Evolutionary conservation across 2,797 vertebrate species (phyloP).

Genomic region (Tenualosa ilisha): DNA sequence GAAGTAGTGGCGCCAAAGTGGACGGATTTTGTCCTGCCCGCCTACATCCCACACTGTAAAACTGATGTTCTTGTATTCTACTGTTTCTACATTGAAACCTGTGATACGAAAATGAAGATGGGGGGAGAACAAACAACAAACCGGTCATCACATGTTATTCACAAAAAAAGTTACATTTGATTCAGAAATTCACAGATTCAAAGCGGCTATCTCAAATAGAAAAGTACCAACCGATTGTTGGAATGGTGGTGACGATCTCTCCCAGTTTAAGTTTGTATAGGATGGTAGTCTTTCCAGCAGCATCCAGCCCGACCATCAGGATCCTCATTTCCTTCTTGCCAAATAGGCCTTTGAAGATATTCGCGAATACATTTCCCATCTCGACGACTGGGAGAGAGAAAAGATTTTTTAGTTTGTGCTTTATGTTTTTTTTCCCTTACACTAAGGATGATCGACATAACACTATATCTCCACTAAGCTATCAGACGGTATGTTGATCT

Average conservation of each 20-base stretch:
- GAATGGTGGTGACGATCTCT: conserved; percentile 87
- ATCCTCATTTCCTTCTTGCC: conserved; percentile 91
- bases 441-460: not conserved
- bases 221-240: conserved; percentile 77
- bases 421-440: not conserved
- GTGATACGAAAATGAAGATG: conserved; percentile 20
- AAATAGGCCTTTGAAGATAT: conserved; percentile 81
- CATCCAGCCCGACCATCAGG: conserved; percentile 88
- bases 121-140: conserved; percentile 16
- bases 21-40: conserved; percentile 88
- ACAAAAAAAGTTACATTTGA: not conserved
- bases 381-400: conserved; percentile 61
- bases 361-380: conserved; percentile 84
- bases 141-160: not conserved
- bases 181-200: not conserved
- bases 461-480: not conserved
- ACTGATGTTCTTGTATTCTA: conserved; percentile 92
- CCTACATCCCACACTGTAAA: conserved; percentile 89
- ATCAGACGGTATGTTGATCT: not conserved
- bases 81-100: conserved; percentile 90
- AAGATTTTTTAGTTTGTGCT: too few relatives aligned
- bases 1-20: conserved; percentile 89
- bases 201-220: not conserved
- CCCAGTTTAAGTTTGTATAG: conserved; percentile 86
- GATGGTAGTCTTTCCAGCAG: conserved; percentile 87